These are phyloP conservation scores for Labia minor DNA, from an alignment of 2,888 invertebrate species.

Conservation along the genomic window DNA sequence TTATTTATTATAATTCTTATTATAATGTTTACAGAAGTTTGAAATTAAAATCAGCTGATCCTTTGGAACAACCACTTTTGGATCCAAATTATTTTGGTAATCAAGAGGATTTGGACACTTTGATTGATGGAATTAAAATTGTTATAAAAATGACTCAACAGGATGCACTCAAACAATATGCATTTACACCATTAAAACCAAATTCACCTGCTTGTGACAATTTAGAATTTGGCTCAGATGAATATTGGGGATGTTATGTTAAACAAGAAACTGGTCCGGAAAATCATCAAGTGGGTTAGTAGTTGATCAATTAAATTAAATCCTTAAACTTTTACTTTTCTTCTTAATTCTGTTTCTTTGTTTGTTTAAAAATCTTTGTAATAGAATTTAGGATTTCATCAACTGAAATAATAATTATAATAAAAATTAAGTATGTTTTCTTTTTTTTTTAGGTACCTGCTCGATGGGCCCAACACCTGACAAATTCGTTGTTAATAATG, in stretches of 20 bases:
- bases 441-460: background rate
- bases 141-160: conserved; percentile 48
- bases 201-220: conserved; percentile 35
- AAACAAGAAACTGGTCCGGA: conserved; percentile 62
- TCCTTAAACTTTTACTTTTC: too few relatives aligned
- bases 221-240: conserved; percentile 42
- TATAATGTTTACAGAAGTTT: background rate
- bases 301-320: too few relatives aligned
- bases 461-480: background rate
- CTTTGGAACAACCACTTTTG: conserved; percentile 56
- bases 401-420: too few relatives aligned
- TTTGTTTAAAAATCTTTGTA: too few relatives aligned
- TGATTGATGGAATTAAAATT: conserved; percentile 52
- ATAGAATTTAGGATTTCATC: too few relatives aligned
- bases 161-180: conserved; percentile 27
- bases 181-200: conserved; percentile 37
- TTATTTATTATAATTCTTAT: background rate
- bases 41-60: conserved; percentile 52
- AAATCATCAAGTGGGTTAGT: conserved; percentile 59
- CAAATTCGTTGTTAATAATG: background rate
- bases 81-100: conserved; percentile 64
- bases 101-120: conserved; percentile 49
- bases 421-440: too few relatives aligned
- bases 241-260: conserved; percentile 55
- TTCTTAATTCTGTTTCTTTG: too few relatives aligned